phyloP scores from a whole-genome alignment of 2,797 vertebrate species.

The Microhierax caerulescens region DNA sequence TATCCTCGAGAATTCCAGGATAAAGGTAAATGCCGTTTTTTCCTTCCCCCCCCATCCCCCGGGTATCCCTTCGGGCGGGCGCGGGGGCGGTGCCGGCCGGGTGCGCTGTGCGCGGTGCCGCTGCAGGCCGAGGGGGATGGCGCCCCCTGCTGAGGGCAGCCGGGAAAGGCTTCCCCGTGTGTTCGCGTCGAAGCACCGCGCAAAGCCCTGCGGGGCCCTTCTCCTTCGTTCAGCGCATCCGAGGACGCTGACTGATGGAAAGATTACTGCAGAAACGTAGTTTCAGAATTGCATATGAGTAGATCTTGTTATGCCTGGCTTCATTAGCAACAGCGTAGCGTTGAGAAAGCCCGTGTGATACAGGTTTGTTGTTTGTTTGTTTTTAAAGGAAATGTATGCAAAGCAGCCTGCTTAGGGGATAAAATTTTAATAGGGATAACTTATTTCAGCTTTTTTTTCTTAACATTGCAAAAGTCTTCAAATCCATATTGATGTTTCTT shows the following conservation, averaged over 20 bases:
- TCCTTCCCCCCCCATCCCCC: no score
- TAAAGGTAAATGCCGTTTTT: conserved; percentile 80
- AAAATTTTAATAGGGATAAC: not conserved
- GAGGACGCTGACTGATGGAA: not conserved
- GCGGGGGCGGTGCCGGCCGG: no score
- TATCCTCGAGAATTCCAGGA: conserved; percentile 87
- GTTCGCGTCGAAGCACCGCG: not conserved
- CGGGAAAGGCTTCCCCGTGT: not conserved
- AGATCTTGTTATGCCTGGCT: not conserved
- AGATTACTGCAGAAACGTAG: rapidly evolving
- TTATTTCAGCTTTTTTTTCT: not conserved
- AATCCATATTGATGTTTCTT: not conserved
- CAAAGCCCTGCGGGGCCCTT: not conserved
- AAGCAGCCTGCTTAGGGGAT: not conserved
- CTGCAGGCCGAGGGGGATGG: conserved; percentile 58
- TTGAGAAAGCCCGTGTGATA: rapidly evolving
- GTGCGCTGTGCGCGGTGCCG: no score
- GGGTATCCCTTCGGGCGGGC: no score
- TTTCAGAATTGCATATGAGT: not conserved
- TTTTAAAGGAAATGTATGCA: not conserved
- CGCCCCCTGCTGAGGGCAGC: conserved; percentile 76
- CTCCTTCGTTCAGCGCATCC: rapidly evolving
- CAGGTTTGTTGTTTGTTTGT: not conserved
- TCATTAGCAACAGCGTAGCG: not conserved
- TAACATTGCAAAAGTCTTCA: not conserved